Evolutionary conservation across 2,797 vertebrate species (phyloP), one percentile per base, ranked within the genome.

Genomic region (Aeoliscus strigatus): DNA sequence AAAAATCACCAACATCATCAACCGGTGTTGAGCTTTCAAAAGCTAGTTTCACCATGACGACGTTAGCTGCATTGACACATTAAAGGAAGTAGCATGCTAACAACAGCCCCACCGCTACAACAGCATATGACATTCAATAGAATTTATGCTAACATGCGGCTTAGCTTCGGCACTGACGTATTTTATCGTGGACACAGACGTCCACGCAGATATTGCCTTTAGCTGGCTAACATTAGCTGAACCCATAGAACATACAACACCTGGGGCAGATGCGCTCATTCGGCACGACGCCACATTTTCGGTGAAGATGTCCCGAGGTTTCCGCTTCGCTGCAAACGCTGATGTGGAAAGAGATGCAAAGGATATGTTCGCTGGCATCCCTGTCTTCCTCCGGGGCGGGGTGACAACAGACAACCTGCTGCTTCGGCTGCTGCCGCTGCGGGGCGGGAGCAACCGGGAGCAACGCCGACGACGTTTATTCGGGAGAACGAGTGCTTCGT

Each of bases 291-390:
- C 63, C 66, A 61, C 78, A 80, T 77, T 28, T 42, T 50, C 9
- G 33, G 9, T 2, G 17, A 24, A n/a, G 23, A 13, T 11, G 11
- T 18, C 2, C 14, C 5, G 39, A 42, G n/a, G 55, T 17, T 23
- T 25, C 25, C 7, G 39, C 35, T 30, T 25, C 21, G 30, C 18
- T 34, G 15, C 38, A 38, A 29, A 4, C 23, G 29, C 40, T 16
- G 28, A 13, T 9, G 40, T 21, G 15, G 5, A 8, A 38, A 23
- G 13, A 50, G 14, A 46, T 8, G 35, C 6, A 2, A 14, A 40
- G 48, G 70, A 56, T 66, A 71, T 60, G 61, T 61, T 73, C 32
- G 11, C 13, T 37, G 40, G 51, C 70, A 80, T 79, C 65, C 33
- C 35, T 14, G 51, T 3, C 40, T 1, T 65, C 51, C 44, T 52